Percentiles rank a stretch among this genome's conserved stretches.
phyloP scores from a whole-genome alignment of 92 coral and sea anemone species.

The Pocillopora grandis region DNA sequence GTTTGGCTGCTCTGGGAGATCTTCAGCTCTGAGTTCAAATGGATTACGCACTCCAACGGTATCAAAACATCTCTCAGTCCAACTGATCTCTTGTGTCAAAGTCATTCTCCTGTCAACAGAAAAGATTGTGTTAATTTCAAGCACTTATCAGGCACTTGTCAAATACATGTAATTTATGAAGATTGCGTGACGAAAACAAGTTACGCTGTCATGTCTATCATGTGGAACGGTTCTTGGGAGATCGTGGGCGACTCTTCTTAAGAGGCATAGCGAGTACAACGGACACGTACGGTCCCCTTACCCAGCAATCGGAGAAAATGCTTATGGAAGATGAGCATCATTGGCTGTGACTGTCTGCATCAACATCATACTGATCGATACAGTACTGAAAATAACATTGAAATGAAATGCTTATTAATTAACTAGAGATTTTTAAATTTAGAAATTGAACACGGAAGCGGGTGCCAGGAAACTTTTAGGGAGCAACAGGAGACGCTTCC shows the following conservation, averaged over 20 bases:
- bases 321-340: constrained; percentile 84
- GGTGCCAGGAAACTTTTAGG: too few species aligned
- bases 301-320: constrained; percentile 85
- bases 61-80: constrained; percentile 87
- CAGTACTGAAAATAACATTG: neutral
- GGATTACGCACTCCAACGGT: constrained; percentile 82
- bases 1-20: constrained; percentile 83
- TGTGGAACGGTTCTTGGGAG: constrained; percentile 85
- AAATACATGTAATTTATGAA: too few species aligned
- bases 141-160: too few species aligned
- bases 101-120: constrained; percentile 72
- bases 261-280: constrained; percentile 69
- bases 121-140: too few species aligned
- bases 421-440: too few species aligned
- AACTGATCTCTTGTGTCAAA: constrained; percentile 78
- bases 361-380: constrained; percentile 82
- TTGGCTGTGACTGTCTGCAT: constrained; percentile 80
- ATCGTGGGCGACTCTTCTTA: constrained; percentile 77
- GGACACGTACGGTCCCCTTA: constrained; percentile 92
- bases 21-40: constrained; percentile 91
- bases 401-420: neutral
- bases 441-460: too few species aligned
- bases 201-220: too few species aligned
- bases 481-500: too few species aligned
- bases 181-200: too few species aligned